These are phyloP conservation scores for Theristicus caerulescens DNA, from an alignment of 2,113 vertebrate genomes.

Conservation along the genomic window DNA sequence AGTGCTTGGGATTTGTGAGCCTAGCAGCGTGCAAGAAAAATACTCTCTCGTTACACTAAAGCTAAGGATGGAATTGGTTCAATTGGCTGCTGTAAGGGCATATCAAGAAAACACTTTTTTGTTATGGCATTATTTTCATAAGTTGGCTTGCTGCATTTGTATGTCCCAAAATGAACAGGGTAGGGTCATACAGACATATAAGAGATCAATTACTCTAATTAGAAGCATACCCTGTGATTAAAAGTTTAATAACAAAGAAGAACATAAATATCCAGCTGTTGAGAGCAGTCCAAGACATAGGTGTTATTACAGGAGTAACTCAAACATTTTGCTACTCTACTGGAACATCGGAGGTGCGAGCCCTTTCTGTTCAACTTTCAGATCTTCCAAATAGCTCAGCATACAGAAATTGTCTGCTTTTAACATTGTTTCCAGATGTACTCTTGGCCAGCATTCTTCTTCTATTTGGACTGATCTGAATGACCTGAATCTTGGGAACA, in stretches of 20 bases:
- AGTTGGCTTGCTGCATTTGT: not conserved
- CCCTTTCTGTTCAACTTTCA: not conserved
- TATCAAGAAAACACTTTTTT: not conserved
- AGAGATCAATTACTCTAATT: not conserved
- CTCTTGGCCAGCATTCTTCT: conserved; percentile 29
- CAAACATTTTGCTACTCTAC: not conserved
- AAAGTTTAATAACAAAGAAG: not conserved
- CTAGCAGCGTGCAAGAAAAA: not conserved
- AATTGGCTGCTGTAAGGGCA: not conserved
- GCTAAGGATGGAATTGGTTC: conserved; percentile 5
- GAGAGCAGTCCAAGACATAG: not conserved
- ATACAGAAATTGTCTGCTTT: conserved; percentile 5
- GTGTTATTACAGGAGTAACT: not conserved
- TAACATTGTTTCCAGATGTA: conserved; percentile 67
- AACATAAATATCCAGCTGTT: not conserved
- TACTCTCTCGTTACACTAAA: conserved; percentile 9
- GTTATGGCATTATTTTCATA: not conserved
- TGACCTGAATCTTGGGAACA: conserved; percentile 20
- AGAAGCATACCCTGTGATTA: not conserved
- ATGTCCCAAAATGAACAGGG: not conserved
- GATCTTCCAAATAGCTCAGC: not conserved
- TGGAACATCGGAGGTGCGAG: not conserved
- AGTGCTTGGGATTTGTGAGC: conserved; percentile 25
- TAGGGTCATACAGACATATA: not conserved
- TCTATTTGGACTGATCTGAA: conserved; percentile 38